Base-by-base conservation (phyloP, 2,888 invertebrate genomes). In the Acanthacorydalis orientalis region DNA sequence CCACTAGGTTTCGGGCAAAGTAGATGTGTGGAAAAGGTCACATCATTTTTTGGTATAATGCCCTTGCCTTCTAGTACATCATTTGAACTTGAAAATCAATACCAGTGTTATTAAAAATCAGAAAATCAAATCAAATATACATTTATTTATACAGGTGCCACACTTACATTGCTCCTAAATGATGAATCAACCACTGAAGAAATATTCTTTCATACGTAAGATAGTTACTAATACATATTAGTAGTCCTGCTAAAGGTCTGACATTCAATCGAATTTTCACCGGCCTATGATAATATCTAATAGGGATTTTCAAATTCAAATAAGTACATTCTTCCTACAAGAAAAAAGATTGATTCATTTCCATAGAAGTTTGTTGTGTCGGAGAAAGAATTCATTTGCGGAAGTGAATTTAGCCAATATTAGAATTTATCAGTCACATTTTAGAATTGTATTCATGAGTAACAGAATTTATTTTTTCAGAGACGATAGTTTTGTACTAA, bases 221-320 rank as follows among this genome's bases (percentile, higher is more conserved):
- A 61, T 87, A 91, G 0, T 81, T 78, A 56, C 88, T 90, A 52
- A 89, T 74, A 10, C 85, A 82, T 47, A 90, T 74, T 0, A 87
- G 84, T 56, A 85, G 84, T 41, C 75, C 78, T 0, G 61, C 56
- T 15, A 92, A 64, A 0, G 78, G 80, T 46, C 65, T 63, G 0
- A 63, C 57, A 3, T 61, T 56, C 1, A 67, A 57, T 8, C 65
- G 61, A 31, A 74, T 56, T 1, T 71, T 70, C 41, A 83, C 68
- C 0, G 84, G 83, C 14, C 71, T 68, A 60, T 88, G 86, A 60
- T 79, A 88, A 64, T 87, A 87, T 54, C 74, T 65, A 8, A 81
- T 62, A 0, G 76, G 72, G 0, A 81, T 61, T 2, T 83, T 53
- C 58, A 69, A 68, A 57, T 72, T 69, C 47, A 72, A 69, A 35